These are phyloP conservation scores for Trachurus trachurus DNA, from an alignment of 2,797 vertebrate species.

Conservation along the genomic window DNA sequence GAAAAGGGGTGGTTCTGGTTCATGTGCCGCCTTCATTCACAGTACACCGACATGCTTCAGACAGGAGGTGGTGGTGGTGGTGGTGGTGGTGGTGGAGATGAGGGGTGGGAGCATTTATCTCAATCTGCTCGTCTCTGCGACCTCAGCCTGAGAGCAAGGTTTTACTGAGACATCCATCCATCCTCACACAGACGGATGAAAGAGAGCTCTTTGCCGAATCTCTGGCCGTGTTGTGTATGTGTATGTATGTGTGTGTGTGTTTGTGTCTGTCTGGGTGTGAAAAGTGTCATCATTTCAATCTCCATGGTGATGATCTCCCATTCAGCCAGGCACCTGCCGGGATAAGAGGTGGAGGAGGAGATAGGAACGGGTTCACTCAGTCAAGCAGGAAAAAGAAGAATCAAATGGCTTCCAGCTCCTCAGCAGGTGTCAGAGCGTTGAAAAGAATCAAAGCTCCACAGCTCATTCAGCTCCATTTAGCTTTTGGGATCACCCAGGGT, in stretches of 20 bases:
- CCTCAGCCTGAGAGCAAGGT: slow-evolving; percentile 43
- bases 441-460: slow-evolving; percentile 65
- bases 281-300: slow-evolving; percentile 63
- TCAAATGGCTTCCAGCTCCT: slow-evolving; percentile 48
- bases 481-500: slow-evolving; percentile 69
- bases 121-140: slow-evolving; percentile 41
- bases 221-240: slow-evolving; percentile 7
- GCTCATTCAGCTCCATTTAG: slow-evolving; percentile 82
- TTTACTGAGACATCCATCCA: slow-evolving; percentile 52
- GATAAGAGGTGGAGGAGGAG: slow-evolving; percentile 62
- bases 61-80: neutral
- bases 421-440: slow-evolving; percentile 67
- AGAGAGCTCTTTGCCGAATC: slow-evolving; percentile 31
- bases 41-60: slow-evolving; percentile 13
- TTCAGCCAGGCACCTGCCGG: slow-evolving; percentile 71
- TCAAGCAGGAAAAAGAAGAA: slow-evolving; percentile 30
- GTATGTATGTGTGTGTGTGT: neutral
- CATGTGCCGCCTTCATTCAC: neutral
- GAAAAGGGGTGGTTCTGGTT: slow-evolving; percentile 22
- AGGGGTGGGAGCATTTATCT: slow-evolving; percentile 39
- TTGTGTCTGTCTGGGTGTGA: slow-evolving; percentile 15
- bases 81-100: neutral
- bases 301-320: slow-evolving; percentile 71
- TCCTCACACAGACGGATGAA: slow-evolving; percentile 50
- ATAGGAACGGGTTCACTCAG: slow-evolving; percentile 46